These are phyloP conservation scores for Caenorhabditis briggsae DNA, from an alignment of 1,140 invertebrate species.

Conservation along the genomic window DNA sequence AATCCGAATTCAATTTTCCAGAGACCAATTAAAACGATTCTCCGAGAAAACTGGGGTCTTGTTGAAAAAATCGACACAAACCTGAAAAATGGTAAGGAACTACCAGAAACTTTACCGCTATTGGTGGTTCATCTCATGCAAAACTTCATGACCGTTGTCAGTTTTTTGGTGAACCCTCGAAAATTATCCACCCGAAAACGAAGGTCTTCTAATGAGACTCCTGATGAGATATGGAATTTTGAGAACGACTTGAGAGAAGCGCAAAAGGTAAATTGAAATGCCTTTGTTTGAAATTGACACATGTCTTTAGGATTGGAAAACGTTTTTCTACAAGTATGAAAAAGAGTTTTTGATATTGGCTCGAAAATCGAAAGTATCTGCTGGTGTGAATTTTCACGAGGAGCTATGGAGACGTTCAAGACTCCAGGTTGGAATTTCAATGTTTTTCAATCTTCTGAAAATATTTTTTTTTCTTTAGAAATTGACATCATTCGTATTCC, in stretches of 20 bases:
- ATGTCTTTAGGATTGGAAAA: background rate
- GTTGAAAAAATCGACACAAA: background rate
- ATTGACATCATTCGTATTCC: background rate
- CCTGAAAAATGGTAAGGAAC: background rate
- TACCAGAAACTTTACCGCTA: background rate
- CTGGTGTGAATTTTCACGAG: background rate
- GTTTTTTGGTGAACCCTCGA: background rate
- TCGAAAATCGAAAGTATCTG: background rate
- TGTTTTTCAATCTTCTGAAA: no score
- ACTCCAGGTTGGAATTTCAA: background rate
- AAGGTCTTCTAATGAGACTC: background rate
- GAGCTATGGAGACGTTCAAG: background rate
- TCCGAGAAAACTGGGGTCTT: slow-evolving; percentile 2
- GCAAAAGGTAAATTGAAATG: background rate
- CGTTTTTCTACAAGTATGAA: background rate
- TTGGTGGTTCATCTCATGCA: background rate
- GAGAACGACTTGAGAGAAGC: slow-evolving; percentile 25
- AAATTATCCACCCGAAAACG: background rate
- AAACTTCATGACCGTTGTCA: background rate
- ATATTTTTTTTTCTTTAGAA: background rate
- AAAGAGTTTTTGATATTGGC: background rate
- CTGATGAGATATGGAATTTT: slow-evolving; percentile 9
- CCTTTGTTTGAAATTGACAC: background rate
- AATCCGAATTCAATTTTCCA: background rate
- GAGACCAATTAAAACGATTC: background rate